Evolutionary conservation across 2,113 vertebrate genomes (phyloP).

Genomic region (Gymnocephalus cernua): DNA sequence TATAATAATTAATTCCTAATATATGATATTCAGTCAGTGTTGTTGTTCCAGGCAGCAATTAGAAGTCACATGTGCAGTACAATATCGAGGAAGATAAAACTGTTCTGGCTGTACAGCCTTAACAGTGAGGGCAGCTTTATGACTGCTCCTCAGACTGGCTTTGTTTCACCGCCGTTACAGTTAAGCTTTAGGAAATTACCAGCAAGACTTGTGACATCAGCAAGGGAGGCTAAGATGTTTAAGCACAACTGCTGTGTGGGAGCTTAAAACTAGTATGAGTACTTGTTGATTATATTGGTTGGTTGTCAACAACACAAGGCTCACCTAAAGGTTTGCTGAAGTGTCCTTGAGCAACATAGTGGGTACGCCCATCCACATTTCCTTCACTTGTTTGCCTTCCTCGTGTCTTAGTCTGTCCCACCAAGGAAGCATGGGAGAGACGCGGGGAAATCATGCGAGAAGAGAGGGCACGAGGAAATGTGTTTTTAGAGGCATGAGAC

Average conservation of each 20-base stretch:
- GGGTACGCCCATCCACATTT: no score
- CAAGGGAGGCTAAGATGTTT: constrained; percentile 1
- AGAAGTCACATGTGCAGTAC: not conserved
- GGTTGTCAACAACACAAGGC: constrained; percentile 1
- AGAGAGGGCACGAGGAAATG: no score
- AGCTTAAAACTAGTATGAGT: not conserved
- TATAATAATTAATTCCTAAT: constrained; percentile 43
- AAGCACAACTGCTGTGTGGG: not conserved
- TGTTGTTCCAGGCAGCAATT: constrained; percentile 3
- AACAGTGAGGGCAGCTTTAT: not conserved
- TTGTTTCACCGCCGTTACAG: not conserved
- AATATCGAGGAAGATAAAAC: not conserved
- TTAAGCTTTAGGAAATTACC: constrained; percentile 23
- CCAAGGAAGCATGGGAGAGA: no score
- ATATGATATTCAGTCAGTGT: constrained; percentile 18
- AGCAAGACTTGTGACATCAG: not conserved
- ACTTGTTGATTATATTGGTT: not conserved
- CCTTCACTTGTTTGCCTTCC: no score
- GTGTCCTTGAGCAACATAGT: not conserved
- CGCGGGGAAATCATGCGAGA: no score
- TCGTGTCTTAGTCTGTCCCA: no score
- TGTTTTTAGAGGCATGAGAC: no score
- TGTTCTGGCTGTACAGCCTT: constrained; percentile 8
- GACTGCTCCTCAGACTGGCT: constrained; percentile 11
- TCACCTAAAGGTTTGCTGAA: not conserved